A percentile compares a stretch with the other conserved stretches of the same genome.
These are phyloP conservation scores for Hystrix cristata DNA, from an alignment of 2,113 vertebrate species.

Conservation along the genomic window DNA sequence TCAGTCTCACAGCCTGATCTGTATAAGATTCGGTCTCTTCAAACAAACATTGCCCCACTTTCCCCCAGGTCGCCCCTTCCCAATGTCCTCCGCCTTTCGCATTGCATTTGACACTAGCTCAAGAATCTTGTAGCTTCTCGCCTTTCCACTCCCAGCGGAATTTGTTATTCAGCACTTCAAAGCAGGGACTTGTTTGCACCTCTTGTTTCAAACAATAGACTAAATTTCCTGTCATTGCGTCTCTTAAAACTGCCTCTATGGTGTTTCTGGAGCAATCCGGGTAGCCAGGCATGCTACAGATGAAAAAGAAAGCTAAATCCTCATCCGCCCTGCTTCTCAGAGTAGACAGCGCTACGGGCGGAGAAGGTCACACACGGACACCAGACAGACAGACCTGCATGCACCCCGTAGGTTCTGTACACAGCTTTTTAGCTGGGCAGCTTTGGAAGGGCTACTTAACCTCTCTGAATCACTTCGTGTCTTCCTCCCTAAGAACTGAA, in stretches of 20 bases:
- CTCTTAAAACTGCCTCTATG: slow-evolving; percentile 58
- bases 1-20: slow-evolving; percentile 50
- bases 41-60: slow-evolving; percentile 78
- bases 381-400: background rate
- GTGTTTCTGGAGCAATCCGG: background rate
- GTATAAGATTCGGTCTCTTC: slow-evolving; percentile 63
- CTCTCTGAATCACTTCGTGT: slow-evolving; percentile 38
- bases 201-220: slow-evolving; percentile 81
- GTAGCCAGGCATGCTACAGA: background rate
- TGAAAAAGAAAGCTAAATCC: background rate
- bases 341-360: background rate
- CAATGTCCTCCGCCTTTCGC: background rate
- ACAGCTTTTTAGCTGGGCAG: background rate
- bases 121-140: slow-evolving; percentile 68
- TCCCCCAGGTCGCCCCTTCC: slow-evolving; percentile 55
- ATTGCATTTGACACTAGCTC: slow-evolving; percentile 69
- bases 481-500: background rate
- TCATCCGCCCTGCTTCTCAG: background rate
- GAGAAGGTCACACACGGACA: background rate
- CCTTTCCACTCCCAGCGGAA: slow-evolving; percentile 72
- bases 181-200: slow-evolving; percentile 74
- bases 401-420: background rate
- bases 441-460: slow-evolving; percentile 4
- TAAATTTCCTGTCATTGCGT: slow-evolving; percentile 77
- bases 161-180: slow-evolving; percentile 77